phyloP scores from a whole-genome alignment of 2,797 vertebrate species.

The Thunnus albacares region DNA sequence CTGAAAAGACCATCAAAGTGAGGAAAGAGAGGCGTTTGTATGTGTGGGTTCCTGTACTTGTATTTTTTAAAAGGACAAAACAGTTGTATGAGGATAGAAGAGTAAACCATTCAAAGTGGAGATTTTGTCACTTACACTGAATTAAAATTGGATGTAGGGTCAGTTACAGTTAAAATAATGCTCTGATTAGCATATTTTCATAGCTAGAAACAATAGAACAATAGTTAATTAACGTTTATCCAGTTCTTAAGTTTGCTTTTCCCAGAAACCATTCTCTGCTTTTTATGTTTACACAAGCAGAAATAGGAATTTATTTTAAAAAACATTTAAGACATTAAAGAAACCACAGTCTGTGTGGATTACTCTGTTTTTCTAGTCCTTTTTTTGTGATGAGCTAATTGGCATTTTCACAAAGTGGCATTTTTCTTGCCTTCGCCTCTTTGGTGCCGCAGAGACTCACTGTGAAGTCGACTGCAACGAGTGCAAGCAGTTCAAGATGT shows the following conservation, averaged over 20 bases:
- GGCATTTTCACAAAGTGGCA: conserved; percentile 52
- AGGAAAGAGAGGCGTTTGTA: not conserved
- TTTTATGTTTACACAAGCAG: conserved; percentile 17
- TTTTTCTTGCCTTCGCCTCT: conserved; percentile 43
- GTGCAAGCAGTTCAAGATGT: conserved; percentile 40
- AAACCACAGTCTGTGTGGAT: not conserved
- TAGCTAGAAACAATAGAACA: not conserved
- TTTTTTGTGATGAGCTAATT: conserved; percentile 32
- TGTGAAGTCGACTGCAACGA: conserved; percentile 42
- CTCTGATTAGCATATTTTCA: not conserved
- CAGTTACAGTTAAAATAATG: not conserved
- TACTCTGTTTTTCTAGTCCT: not conserved
- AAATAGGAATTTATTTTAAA: conserved; percentile 22
- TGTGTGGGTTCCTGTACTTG: not conserved
- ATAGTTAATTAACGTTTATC: not conserved
- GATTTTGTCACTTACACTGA: not conserved
- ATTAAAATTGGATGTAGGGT: not conserved
- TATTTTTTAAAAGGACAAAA: conserved; percentile 4
- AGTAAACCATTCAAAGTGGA: not conserved
- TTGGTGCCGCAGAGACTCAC: conserved; percentile 50
- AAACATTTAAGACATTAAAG: not conserved
- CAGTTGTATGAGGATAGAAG: too few species aligned
- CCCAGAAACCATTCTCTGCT: not conserved
- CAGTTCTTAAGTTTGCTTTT: not conserved
- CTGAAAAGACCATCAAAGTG: not conserved